These are phyloP conservation scores for Cataglyphis albicans DNA, from an alignment of 2,888 invertebrate genomes.

Conservation along the genomic window DNA sequence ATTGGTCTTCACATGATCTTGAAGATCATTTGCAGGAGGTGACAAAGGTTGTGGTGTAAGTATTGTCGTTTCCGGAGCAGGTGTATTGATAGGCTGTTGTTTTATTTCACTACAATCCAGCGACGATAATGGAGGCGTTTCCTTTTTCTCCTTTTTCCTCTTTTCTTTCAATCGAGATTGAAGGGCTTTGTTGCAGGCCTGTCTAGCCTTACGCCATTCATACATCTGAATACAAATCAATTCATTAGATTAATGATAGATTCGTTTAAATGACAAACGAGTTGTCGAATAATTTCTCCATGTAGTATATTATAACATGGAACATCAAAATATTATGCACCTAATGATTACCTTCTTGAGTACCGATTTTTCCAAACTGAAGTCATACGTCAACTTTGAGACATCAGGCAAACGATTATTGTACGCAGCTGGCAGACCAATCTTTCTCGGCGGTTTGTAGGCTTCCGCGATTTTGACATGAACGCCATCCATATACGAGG, in stretches of 20 bases:
- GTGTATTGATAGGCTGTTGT: constrained; percentile 79
- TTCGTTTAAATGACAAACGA: background rate
- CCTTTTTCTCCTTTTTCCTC: constrained; percentile 87
- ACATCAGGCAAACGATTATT: constrained; percentile 87
- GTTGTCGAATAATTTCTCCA: background rate
- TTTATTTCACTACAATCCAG: constrained; percentile 83
- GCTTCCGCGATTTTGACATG: constrained; percentile 96
- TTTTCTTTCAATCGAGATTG: constrained; percentile 88
- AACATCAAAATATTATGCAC: background rate
- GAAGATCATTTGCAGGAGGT: constrained; percentile 79
- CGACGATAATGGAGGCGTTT: constrained; percentile 84
- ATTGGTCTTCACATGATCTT: constrained; percentile 80
- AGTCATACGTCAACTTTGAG: constrained; percentile 89
- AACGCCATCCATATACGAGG: constrained; percentile 92
- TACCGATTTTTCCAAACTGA: constrained; percentile 91
- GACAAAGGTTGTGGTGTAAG: constrained; percentile 84
- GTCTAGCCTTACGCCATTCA: constrained; percentile 90
- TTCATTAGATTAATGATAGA: background rate
- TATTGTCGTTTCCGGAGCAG: constrained; percentile 86
- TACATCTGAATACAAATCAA: constrained; percentile 86
- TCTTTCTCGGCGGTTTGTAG: constrained; percentile 93
- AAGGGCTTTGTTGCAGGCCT: constrained; percentile 88
- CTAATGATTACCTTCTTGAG: constrained; percentile 87
- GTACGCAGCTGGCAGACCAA: constrained; percentile 88
- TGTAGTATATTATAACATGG: background rate